phyloP scores from a whole-genome alignment of 2,888 invertebrate species.

The Tenthredo distinguenda region DNA sequence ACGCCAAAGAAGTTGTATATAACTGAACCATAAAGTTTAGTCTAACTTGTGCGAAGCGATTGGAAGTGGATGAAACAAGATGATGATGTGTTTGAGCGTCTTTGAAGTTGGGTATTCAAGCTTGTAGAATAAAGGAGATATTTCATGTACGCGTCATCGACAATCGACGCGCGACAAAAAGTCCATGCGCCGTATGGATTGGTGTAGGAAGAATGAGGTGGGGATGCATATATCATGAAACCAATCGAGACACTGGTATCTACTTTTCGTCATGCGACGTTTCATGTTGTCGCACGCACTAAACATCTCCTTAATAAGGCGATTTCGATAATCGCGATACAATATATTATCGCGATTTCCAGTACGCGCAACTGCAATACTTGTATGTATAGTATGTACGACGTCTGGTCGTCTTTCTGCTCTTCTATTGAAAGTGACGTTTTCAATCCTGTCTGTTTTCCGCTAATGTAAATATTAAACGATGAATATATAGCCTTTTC shows the following conservation, averaged over 20 bases:
- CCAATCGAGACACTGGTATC: not conserved
- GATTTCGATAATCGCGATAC: slow-evolving; percentile 39
- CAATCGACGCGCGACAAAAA: not conserved
- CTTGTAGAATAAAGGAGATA: not conserved
- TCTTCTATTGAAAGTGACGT: slow-evolving; percentile 58
- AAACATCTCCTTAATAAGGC: not conserved
- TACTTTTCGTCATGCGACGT: not conserved
- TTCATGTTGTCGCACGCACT: not conserved
- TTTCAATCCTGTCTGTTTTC: slow-evolving; percentile 39
- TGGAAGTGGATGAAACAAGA: not conserved
- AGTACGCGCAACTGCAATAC: slow-evolving; percentile 40
- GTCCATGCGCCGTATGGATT: not conserved
- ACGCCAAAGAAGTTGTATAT: not conserved
- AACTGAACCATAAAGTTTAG: not conserved
- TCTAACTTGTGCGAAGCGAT: not conserved
- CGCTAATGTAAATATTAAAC: slow-evolving; percentile 6
- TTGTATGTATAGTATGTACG: slow-evolving; percentile 22
- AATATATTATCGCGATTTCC: slow-evolving; percentile 33
- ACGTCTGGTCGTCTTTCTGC: slow-evolving; percentile 54
- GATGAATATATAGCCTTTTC: slow-evolving; percentile 6
- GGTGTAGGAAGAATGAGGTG: not conserved
- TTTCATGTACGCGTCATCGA: not conserved
- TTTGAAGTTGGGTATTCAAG: not conserved
- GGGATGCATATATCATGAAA: not conserved
- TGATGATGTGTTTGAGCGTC: not conserved